These are phyloP conservation scores for Hermaeophaga mercurialis DNA, from an alignment of 2,888 invertebrate genomes.

Conservation along the genomic window DNA sequence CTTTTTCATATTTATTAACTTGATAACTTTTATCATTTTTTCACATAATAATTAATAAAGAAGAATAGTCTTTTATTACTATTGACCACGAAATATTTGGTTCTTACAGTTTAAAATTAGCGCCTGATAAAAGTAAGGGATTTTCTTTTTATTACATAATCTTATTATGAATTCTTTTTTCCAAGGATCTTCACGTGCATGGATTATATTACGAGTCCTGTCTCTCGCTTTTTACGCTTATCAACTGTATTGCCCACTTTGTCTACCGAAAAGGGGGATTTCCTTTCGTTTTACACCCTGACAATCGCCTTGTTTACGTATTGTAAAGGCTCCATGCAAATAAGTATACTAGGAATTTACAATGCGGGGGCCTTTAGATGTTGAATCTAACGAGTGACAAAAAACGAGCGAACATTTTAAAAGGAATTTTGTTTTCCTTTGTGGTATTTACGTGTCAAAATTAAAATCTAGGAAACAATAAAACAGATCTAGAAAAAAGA, in stretches of 20 bases:
- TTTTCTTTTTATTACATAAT: no score
- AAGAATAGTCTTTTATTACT: no score
- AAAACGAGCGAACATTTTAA: background rate
- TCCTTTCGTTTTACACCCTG: conserved; percentile 19
- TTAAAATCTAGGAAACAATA: no score
- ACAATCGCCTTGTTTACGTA: conserved; percentile 27
- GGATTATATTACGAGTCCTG: conserved; percentile 16
- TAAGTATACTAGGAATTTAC: conserved; percentile 20
- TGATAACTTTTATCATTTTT: no score
- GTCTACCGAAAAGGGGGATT: conserved; percentile 23
- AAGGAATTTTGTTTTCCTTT: background rate
- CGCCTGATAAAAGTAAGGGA: no score
- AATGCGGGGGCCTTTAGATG: conserved; percentile 11
- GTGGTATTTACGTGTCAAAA: no score
- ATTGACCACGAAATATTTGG: no score
- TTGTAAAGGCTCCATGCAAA: conserved; percentile 20
- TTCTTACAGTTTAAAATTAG: no score
- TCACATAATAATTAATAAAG: no score
- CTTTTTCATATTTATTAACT: no score
- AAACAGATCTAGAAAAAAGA: no score
- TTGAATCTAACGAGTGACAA: background rate
- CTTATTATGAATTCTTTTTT: no score
- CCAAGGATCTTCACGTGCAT: conserved; percentile 8
- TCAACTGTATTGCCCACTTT: conserved; percentile 21
- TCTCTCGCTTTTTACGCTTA: conserved; percentile 15